Conservation (phyloP, 2,113 vertebrate genomes). For the Brachyistius frenatus region DNA sequence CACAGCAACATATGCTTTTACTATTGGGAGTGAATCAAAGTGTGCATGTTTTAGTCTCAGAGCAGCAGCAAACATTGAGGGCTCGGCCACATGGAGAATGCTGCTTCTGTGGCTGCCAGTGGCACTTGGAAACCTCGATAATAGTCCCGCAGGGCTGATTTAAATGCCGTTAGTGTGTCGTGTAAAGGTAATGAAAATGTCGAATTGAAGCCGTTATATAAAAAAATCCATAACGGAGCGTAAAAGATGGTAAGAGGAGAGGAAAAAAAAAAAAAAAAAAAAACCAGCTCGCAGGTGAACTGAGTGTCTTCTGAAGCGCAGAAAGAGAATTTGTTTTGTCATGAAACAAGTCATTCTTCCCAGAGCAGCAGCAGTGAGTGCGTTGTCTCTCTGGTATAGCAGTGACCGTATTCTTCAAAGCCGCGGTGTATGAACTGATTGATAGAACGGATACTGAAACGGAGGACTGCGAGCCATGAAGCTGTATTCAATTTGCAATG, state of each 20-base stretch:
- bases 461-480: slow-evolving; percentile 7
- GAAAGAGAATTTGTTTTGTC: slow-evolving; percentile 35
- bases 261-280: background rate
- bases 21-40: slow-evolving; percentile 29
- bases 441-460: slow-evolving; percentile 38
- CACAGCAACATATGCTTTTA: slow-evolving; percentile 32
- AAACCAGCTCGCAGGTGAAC: background rate
- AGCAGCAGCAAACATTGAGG: slow-evolving; percentile 31
- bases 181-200: slow-evolving; percentile 17
- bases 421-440: slow-evolving; percentile 44
- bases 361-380: slow-evolving; percentile 39
- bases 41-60: slow-evolving; percentile 7
- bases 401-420: slow-evolving; percentile 43
- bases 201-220: slow-evolving; percentile 12
- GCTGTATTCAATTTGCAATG: slow-evolving; percentile 37
- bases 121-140: slow-evolving; percentile 81
- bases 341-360: slow-evolving; percentile 47
- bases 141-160: slow-evolving; percentile 66
- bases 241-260: background rate
- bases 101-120: slow-evolving; percentile 27
- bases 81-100: slow-evolving; percentile 2
- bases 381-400: slow-evolving; percentile 32
- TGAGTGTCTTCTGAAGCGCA: slow-evolving; percentile 11
- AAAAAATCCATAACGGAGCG: slow-evolving; percentile 6
- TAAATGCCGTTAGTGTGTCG: slow-evolving; percentile 58